Base-by-base conservation (phyloP, 2,797 vertebrate genomes). In the Melanitta fusca region DNA sequence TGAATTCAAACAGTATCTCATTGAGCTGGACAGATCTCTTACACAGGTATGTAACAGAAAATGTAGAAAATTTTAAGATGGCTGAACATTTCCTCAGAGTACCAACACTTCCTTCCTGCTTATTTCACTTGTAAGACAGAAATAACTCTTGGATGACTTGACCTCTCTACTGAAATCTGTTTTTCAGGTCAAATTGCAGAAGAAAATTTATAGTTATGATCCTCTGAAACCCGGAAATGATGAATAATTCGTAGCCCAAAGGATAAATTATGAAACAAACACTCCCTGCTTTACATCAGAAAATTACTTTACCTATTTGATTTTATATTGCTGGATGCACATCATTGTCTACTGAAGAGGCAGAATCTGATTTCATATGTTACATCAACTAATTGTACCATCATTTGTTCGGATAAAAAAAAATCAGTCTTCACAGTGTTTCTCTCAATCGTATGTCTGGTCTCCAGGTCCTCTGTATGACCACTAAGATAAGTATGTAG, bases 261-360 rank as follows among this genome's bases (percentile, higher is more conserved):
- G 64, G 68, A 91, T 65, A 86, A 91, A 82, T 71, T 86, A 73
- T 91, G 85, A 84, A 88, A 88, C 19, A 84, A 91, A 68, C 12
- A 45, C 8, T 84, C 80, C 51, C 51, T 69, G 13, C 11, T 93
- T 79, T 34, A 90, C 36, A 45, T 30, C 25, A 56, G n/a, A 86
- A 81, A 91, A 81, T 81, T 62, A 73, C 82, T 58, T 66, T 27
- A 70, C 6, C 28, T 11, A 2, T 85, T 84, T 91, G 80, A 93
- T 95, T 93, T 90, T 87, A 54, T 22, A 65, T 86, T 83, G 60
- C 64, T 80, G 60, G 79, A 54, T 60, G 82, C 21, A 60, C 19
- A 86, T 64, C 70, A 49, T 27, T 88, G 80, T 68, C 82, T 80
- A 68, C 34, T 45, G 56, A 88, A 66, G 43, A 93, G 75, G 28